These are phyloP conservation scores for Spialia ferax DNA, from an alignment of 2,888 invertebrate species.

Conservation along the genomic window DNA sequence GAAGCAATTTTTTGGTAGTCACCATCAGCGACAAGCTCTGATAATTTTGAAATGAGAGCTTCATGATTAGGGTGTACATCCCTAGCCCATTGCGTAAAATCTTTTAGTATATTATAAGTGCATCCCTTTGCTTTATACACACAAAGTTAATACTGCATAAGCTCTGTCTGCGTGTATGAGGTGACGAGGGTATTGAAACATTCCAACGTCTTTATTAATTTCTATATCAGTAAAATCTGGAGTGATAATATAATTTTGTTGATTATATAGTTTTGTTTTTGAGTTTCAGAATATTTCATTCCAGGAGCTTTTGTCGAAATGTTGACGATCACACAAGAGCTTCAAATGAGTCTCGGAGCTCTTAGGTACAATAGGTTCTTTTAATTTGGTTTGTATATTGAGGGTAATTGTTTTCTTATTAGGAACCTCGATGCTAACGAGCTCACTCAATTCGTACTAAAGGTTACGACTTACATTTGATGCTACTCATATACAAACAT, in stretches of 20 bases:
- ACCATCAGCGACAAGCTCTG: conserved; percentile 11
- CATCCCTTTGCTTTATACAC: conserved; percentile 1
- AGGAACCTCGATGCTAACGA: neutral
- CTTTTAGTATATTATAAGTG: neutral
- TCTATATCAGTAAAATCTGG: conserved; percentile 12
- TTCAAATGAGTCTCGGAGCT: conserved; percentile 15
- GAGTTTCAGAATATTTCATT: conserved; percentile 17
- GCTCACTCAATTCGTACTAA: neutral
- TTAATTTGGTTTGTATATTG: conserved; percentile 3
- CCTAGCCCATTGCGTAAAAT: neutral
- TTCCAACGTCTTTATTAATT: conserved; percentile 11
- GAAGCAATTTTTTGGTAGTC: conserved; percentile 12
- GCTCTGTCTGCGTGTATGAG: conserved; percentile 4
- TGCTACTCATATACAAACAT: neutral
- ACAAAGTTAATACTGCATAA: neutral
- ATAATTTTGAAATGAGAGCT: neutral
- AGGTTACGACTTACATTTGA: conserved; percentile 3
- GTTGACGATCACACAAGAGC: conserved; percentile 17
- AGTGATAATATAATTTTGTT: no score
- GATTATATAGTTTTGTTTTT: conserved; percentile 6
- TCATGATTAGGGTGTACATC: neutral
- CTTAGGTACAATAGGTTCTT: conserved; percentile 12
- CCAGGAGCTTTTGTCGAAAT: conserved; percentile 1
- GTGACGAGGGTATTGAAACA: conserved; percentile 12
- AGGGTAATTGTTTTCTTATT: neutral